phyloP scores from a whole-genome alignment of 2,888 invertebrate species.

The Saturnia pavonia region DNA sequence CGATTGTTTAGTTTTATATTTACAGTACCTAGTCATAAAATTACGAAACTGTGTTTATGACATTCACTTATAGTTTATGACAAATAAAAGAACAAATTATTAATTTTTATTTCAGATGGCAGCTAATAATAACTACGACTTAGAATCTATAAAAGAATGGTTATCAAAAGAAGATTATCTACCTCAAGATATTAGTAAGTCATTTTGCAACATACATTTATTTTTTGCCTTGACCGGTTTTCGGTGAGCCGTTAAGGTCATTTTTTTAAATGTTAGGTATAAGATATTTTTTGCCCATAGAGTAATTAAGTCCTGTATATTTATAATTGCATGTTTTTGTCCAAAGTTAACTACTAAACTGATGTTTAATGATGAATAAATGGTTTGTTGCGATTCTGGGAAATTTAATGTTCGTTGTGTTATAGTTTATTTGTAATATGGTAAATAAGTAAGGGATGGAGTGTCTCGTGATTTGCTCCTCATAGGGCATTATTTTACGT shows the following conservation, averaged over 20 bases:
- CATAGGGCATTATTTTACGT: too few species aligned
- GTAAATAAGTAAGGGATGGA: too few species aligned
- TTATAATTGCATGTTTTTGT: too few species aligned
- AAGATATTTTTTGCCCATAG: neutral
- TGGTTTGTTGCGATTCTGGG: too few species aligned
- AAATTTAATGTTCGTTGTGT: too few species aligned
- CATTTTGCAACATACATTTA: neutral
- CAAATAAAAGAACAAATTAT: neutral
- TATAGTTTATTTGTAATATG: too few species aligned
- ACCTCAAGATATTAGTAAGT: constrained; percentile 84
- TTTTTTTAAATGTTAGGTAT: neutral
- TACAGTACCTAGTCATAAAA: neutral
- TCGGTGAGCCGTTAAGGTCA: neutral
- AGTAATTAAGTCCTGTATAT: too few species aligned
- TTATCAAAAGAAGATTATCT: constrained; percentile 85
- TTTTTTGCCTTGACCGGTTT: constrained; percentile 9
- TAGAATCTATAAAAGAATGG: constrained; percentile 85
- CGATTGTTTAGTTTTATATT: neutral
- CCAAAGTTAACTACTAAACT: too few species aligned
- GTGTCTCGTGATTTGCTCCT: too few species aligned
- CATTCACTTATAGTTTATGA: too few species aligned
- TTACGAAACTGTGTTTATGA: too few species aligned
- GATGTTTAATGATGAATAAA: too few species aligned
- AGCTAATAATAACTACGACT: constrained; percentile 79
- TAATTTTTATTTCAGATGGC: constrained; percentile 54